Conservation (phyloP, 2,888 invertebrate genomes). For the Hipparchia semele region DNA sequence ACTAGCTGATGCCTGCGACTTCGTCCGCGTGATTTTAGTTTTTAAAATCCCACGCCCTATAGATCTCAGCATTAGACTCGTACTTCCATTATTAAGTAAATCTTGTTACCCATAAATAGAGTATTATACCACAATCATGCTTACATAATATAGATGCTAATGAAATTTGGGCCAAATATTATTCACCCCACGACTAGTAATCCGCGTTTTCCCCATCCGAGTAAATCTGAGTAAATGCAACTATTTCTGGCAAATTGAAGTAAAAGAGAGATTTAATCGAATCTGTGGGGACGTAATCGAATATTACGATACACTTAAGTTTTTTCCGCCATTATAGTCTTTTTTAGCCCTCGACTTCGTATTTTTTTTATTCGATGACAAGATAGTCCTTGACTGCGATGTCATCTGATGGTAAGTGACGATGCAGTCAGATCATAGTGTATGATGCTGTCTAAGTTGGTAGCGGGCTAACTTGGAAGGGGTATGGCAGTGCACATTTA, state of each 20-base stretch:
- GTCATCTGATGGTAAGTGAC: too few relatives aligned
- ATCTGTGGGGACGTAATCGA: conserved; percentile 65
- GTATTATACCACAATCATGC: conserved; percentile 19
- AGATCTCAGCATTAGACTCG: background rate
- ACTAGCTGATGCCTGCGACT: too few relatives aligned
- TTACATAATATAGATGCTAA: conserved; percentile 44
- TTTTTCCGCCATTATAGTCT: conserved; percentile 49
- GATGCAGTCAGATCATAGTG: too few relatives aligned
- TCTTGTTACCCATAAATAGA: conserved; percentile 8
- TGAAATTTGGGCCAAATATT: conserved; percentile 46
- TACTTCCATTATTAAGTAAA: background rate
- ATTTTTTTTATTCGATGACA: too few relatives aligned
- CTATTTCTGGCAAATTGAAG: conserved; percentile 53
- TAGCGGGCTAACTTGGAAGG: too few relatives aligned
- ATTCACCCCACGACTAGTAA: conserved; percentile 46
- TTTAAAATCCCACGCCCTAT: too few relatives aligned
- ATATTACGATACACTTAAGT: conserved; percentile 64
- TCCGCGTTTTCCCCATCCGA: conserved; percentile 44
- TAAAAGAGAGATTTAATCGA: conserved; percentile 73
- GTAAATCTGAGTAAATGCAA: conserved; percentile 42
- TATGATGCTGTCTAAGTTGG: too few relatives aligned
- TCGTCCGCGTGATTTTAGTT: too few relatives aligned
- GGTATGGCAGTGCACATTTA: too few relatives aligned
- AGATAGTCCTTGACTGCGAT: too few relatives aligned
- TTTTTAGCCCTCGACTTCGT: background rate